Conservation (phyloP, 2,888 invertebrate species). For the Amblyjoppa fuscipennis region DNA sequence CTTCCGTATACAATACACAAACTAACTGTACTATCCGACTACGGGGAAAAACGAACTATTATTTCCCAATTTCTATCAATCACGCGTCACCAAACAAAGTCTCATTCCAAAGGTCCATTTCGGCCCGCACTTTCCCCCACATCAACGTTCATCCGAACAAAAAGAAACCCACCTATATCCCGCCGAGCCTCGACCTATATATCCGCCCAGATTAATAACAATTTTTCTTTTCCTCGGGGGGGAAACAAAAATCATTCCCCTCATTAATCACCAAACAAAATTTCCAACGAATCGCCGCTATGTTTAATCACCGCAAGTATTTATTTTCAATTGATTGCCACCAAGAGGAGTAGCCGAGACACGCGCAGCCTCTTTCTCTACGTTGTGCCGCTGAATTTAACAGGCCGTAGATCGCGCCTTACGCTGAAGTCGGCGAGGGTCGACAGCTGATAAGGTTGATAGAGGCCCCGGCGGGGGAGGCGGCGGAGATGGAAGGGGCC, state of each 20-base stretch:
- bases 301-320: background rate
- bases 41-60: too few relatives aligned
- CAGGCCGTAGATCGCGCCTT: background rate
- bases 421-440: slow-evolving; percentile 49
- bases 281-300: too few relatives aligned
- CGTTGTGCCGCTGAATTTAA: background rate
- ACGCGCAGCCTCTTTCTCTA: slow-evolving; percentile 37
- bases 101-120: too few relatives aligned
- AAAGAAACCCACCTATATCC: background rate
- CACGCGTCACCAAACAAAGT: too few relatives aligned
- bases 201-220: slow-evolving; percentile 66
- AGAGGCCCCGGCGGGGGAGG: slow-evolving; percentile 29
- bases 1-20: slow-evolving; percentile 36
- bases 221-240: background rate
- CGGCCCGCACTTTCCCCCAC: too few relatives aligned
- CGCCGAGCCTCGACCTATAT: slow-evolving; percentile 20
- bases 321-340: background rate
- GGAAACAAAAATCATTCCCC: background rate
- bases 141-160: too few relatives aligned
- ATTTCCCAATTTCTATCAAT: too few relatives aligned
- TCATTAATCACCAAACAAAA: too few relatives aligned
- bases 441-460: slow-evolving; percentile 67
- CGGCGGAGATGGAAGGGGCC: background rate
- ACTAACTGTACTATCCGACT: background rate
- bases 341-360: background rate